phyloP scores from a whole-genome alignment of 2,888 invertebrate species.

The Perizoma flavofasciatum region DNA sequence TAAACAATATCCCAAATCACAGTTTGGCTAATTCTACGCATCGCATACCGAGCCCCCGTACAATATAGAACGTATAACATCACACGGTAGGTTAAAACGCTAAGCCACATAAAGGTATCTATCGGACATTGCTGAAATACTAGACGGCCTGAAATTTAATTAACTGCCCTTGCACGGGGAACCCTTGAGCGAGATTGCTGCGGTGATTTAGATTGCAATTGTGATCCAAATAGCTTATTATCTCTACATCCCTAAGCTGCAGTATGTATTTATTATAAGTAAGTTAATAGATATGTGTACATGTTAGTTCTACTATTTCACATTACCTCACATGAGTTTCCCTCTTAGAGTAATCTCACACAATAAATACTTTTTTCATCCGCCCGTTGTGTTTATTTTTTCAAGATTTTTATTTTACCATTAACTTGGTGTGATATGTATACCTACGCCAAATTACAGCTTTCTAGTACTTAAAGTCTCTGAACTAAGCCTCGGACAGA shows the following conservation, averaged over 20 bases:
- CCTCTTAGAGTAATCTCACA: background rate
- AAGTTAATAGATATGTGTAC: background rate
- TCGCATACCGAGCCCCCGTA: no score
- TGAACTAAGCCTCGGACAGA: no score
- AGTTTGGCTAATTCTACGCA: no score
- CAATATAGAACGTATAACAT: no score
- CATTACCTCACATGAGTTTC: background rate
- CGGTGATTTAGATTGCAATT: slow-evolving; percentile 53
- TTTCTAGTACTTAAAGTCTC: no score
- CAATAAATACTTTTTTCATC: no score
- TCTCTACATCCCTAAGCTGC: slow-evolving; percentile 7
- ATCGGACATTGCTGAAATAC: slow-evolving; percentile 60
- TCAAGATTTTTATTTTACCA: no score
- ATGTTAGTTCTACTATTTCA: background rate
- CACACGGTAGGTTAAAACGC: background rate
- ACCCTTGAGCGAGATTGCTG: slow-evolving; percentile 49
- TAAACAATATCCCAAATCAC: no score
- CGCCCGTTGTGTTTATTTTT: no score
- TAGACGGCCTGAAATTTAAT: slow-evolving; percentile 74
- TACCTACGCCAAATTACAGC: no score
- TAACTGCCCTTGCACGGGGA: slow-evolving; percentile 57
- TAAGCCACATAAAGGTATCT: slow-evolving; percentile 26
- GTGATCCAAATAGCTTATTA: slow-evolving; percentile 32
- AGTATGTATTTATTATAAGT: background rate
- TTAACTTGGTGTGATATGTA: no score